Evolutionary conservation across 2,113 vertebrate species (phyloP).

Genomic region (Meriones unguiculatus): DNA sequence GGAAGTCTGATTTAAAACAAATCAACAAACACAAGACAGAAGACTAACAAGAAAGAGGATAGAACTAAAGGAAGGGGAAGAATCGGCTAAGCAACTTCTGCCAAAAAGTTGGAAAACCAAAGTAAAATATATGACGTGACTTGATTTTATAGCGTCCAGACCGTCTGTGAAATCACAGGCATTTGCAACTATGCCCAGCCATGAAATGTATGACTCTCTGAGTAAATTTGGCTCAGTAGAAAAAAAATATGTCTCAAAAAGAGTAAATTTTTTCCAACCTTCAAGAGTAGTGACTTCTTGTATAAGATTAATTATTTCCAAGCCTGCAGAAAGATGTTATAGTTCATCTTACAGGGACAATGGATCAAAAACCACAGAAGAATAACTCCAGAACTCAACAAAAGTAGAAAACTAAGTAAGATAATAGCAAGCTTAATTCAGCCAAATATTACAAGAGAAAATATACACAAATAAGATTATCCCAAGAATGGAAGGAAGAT

Average conservation of each 20-base stretch:
- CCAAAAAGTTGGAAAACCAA: background rate
- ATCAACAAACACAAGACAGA: background rate
- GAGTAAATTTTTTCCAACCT: background rate
- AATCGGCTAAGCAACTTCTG: background rate
- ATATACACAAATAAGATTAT: background rate
- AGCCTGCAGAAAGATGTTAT: background rate
- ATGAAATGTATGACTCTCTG: background rate
- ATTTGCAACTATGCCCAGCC: background rate
- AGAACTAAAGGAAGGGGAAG: background rate
- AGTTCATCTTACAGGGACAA: background rate
- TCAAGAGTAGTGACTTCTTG: background rate
- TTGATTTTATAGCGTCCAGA: background rate
- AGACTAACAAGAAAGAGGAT: background rate
- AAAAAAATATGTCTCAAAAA: background rate
- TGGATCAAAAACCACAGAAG: background rate
- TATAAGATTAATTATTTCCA: background rate
- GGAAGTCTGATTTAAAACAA: background rate
- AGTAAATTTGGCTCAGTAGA: constrained; percentile 3
- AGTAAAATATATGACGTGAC: background rate
- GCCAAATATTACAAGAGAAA: background rate
- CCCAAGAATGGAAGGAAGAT: background rate
- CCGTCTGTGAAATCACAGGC: background rate
- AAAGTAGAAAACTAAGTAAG: background rate
- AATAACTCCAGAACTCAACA: background rate
- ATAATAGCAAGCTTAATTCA: background rate